phyloP scores from a whole-genome alignment of 64 coral and sea anemone genomes.

The Pocillopora verrucosa region DNA sequence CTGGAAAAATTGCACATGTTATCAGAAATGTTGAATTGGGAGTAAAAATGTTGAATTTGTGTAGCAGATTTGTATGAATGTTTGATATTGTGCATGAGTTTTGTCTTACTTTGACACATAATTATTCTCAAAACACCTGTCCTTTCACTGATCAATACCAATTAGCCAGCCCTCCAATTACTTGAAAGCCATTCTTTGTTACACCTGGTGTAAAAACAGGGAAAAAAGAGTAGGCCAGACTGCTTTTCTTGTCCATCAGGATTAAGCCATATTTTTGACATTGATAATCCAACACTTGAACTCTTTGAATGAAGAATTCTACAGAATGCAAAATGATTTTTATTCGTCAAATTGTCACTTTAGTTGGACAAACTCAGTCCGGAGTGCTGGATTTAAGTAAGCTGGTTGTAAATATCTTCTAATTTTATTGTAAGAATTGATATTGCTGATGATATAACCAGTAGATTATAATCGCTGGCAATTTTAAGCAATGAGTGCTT shows the following conservation, averaged over 20 bases:
- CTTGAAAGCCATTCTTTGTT: conserved; percentile 18
- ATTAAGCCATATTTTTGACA: conserved; percentile 28
- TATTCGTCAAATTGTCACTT: conserved; percentile 79
- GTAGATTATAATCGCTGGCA: neutral
- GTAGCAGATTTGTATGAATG: neutral
- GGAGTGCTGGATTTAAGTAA: conserved; percentile 68
- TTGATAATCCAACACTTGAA: conserved; percentile 5
- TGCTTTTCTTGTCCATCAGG: conserved; percentile 49
- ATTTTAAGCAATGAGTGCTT: neutral
- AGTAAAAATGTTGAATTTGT: neutral
- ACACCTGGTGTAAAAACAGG: conserved; percentile 15
- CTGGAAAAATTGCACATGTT: neutral
- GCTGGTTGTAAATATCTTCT: conserved; percentile 12
- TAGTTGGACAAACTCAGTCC: conserved; percentile 63
- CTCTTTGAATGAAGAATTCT: neutral
- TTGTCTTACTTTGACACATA: neutral
- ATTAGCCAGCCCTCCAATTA: conserved; percentile 30
- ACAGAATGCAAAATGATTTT: conserved; percentile 68
- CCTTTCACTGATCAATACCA: conserved; percentile 3
- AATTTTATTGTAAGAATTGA: neutral
- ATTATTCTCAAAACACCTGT: conserved; percentile 23
- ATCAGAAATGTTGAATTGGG: neutral
- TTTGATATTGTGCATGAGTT: neutral
- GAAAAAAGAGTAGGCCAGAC: neutral
- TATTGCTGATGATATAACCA: neutral